Base-by-base conservation (phyloP, 1,140 invertebrate genomes). In the Tetramorium simillimum region DNA sequence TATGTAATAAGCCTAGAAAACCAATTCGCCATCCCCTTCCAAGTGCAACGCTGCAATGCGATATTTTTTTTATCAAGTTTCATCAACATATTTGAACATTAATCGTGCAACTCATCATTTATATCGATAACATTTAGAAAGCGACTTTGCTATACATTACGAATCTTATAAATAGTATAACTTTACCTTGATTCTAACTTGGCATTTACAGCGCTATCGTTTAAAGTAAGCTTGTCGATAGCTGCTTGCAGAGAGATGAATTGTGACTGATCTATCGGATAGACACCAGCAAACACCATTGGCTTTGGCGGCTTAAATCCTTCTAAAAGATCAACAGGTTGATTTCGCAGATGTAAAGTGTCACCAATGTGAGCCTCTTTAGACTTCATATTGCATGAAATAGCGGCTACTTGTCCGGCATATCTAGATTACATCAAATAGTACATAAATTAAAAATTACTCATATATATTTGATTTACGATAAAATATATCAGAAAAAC, bases 241-340 rank as follows among this genome's bases (percentile, higher is more conserved):
- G 99, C 98, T 93, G 96, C 96, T 92, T 97, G 96, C 16, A 99
- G 94, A 67, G 95, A 95, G 16, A 96, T 91, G 93, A 98, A 97
- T 92, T 99, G 97, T 3, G 98, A 97, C 92, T 99, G 98, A 95
- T 99, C 98, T 53, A 97, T 96, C 1, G 99, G 99, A 95, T 98
- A 99, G 72, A 99, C 96, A 0, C 99, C 99, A 88, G 99, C 98
- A 96, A 98, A 99, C 7, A 99, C 98, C 97, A 99, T 99, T 16
- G 99, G 97, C 93, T 97, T 97, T 9, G 97, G 96, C 40, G 96
- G 95, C 89, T 96, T 96, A 93, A 99, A 98, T 43, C 96, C 96
- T 43, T 96, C 92, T 43, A 98, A 93, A 12, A 97, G 94, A 89
- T 97, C 96, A 0, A 97, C 96, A 2, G 94, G 92, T 3, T 91